Percentiles rank a stretch among this genome's conserved stretches.
Evolutionary conservation across 2,113 vertebrate species (phyloP).

Genomic region (Zingel zingel): DNA sequence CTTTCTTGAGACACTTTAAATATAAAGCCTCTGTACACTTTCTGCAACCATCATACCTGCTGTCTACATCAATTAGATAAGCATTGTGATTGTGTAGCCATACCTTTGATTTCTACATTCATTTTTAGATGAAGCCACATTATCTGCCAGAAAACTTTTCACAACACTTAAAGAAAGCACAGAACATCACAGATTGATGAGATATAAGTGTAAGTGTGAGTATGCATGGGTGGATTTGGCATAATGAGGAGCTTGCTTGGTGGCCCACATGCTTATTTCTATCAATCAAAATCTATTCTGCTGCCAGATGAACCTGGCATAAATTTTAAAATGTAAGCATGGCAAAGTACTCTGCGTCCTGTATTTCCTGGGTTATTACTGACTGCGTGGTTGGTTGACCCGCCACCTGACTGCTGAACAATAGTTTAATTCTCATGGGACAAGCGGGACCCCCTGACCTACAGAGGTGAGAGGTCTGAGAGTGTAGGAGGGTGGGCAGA

Average conservation of each 20-base stretch:
- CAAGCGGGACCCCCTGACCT: constrained; percentile 59
- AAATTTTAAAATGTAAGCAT: constrained; percentile 24
- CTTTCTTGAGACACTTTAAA: background rate
- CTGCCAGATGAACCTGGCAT: constrained; percentile 11
- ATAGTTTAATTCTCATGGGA: constrained; percentile 43
- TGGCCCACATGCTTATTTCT: constrained; percentile 40
- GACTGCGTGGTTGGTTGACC: background rate
- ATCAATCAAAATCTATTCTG: constrained; percentile 40
- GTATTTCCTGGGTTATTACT: constrained; percentile 12
- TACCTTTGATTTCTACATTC: background rate
- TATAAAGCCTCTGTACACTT: background rate
- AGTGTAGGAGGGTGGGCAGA: constrained; percentile 44
- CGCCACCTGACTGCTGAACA: constrained; percentile 44
- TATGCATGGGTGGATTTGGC: constrained; percentile 53
- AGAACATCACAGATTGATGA: constrained; percentile 14
- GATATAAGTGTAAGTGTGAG: constrained; percentile 32
- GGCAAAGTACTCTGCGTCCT: background rate
- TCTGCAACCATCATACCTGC: background rate
- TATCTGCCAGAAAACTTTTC: constrained; percentile 7
- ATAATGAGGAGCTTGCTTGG: background rate
- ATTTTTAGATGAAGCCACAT: background rate
- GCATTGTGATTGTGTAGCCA: background rate
- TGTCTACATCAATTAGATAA: background rate
- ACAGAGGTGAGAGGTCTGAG: constrained; percentile 63
- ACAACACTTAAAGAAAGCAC: background rate